Evolutionary conservation across 1,140 invertebrate genomes (phyloP), one percentile per base, ranked within the genome.

Genomic region (Drosophila tristis): DNA sequence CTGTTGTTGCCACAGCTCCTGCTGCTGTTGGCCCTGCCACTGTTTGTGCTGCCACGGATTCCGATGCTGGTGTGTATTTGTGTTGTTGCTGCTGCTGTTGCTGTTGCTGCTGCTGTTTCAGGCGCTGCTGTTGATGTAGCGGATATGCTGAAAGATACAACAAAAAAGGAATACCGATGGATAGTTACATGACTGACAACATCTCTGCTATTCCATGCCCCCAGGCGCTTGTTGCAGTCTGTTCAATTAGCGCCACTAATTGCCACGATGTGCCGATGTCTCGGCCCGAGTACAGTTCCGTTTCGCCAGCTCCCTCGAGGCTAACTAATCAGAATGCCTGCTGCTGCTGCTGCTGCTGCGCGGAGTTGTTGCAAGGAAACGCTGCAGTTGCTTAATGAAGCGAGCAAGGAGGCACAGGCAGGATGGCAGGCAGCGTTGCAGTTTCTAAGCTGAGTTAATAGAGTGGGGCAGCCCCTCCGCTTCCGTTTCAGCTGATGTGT

Each of bases 91-190:
- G 55, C 35, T 50, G 67, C 1, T 65, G 25, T 3, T 68, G 16
- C 16, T 16, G 16, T 16, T 16, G 16, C 16, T 57, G 53, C 4
- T 50, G 67, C 1, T 65, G 25, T 3, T 68, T 75, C 7, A 51
- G 70, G 8, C 43, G 77, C 13, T 63, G 77, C 9, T 75, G 77
- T 23, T 78, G 74, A 13, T 78, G 80, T 16, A 79, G 49, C 64
- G 82, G 75, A 82, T 82, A 87, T 31, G 82, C 82, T 87, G 61
- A n/a, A 77, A 66, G 58, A 53, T 16, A 51, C 26, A 15, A 44
- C 20, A 26, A 49, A 55, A 62, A 53, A 26, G 47, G 1, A 16
- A 55, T 55, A 53, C 29, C 9, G 6, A 6, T 57, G 48, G 23
- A 44, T 42, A 11, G 20, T 68, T 78, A 31, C 16, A 35, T 16